These are phyloP conservation scores for Mimumesa dahlbomi DNA, from an alignment of 2,888 invertebrate species.

Conservation along the genomic window DNA sequence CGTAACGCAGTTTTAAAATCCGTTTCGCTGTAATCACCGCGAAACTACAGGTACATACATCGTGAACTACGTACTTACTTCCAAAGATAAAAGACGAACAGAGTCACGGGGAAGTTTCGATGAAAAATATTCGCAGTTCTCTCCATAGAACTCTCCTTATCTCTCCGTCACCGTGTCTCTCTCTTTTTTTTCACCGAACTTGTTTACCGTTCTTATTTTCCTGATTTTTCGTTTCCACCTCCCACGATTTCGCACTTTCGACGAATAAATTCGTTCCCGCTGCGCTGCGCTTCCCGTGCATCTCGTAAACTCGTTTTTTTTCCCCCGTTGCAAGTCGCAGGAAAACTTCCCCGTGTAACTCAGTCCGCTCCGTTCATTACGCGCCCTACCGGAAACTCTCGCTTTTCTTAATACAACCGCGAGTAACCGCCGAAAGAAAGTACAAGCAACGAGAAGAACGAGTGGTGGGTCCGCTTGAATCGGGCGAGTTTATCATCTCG, in stretches of 20 bases:
- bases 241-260: slow-evolving; percentile 22
- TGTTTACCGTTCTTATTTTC: slow-evolving; percentile 47
- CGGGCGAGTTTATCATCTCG: slow-evolving; percentile 16
- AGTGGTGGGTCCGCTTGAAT: slow-evolving; percentile 21
- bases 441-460: neutral
- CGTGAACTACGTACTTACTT: slow-evolving; percentile 9
- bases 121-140: slow-evolving; percentile 57
- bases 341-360: slow-evolving; percentile 33
- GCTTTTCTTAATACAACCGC: slow-evolving; percentile 14
- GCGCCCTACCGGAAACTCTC: neutral
- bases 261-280: slow-evolving; percentile 42
- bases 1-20: slow-evolving; percentile 58
- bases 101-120: slow-evolving; percentile 33
- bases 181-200: slow-evolving; percentile 24
- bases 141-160: slow-evolving; percentile 31
- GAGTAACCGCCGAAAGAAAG: neutral
- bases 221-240: slow-evolving; percentile 44
- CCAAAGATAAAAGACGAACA: slow-evolving; percentile 37
- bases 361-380: slow-evolving; percentile 33
- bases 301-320: slow-evolving; percentile 17
- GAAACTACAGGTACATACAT: slow-evolving; percentile 32
- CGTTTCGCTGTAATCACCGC: slow-evolving; percentile 52
- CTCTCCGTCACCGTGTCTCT: slow-evolving; percentile 18
- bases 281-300: slow-evolving; percentile 1
- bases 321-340: slow-evolving; percentile 37